Base-by-base conservation (phyloP, 2,113 vertebrate genomes). In the Aegotheles bennettii region DNA sequence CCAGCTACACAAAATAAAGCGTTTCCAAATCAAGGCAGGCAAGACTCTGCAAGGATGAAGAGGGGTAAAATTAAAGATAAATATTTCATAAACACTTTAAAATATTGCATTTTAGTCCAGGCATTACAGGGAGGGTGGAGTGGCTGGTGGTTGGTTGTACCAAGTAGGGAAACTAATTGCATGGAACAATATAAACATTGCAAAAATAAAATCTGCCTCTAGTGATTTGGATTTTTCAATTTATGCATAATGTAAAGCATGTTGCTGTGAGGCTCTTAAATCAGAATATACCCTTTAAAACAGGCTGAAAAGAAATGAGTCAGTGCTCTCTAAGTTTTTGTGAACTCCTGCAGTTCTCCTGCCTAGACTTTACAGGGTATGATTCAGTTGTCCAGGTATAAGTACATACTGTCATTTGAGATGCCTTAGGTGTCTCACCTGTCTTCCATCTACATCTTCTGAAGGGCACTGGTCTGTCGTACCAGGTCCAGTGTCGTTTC, bases 221-320 rank as follows among this genome's bases (percentile, higher is more conserved):
- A 26, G 54, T 70, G 36, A 84, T n/a, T 51, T 69, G 11, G 17
- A 38, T 67, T 90, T 95, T 90, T 85, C 25, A 61, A n/a, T 74
- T 78, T 51, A 57, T 67, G 31, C 5, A 26, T 78, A 3, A 50
- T 84, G 84, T 70, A 74, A 88, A 90, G 57, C 12, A 25, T 0
- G 1, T 56, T 29, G 21, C 75, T 69, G 35, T 57, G 25, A 90
- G 33, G 11, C 4, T 74, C 33, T 70, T 61, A 89, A 80, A 86
- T 80, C 28, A 74, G 28, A 80, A 61, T 13, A 74, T 42, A 80
- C 7, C 21, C 50, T 69, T 90, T 56, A 75, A 94, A 38, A 19
- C 80, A 10, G 15, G 43, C 71, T 60, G 36, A 43, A 69, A 90
- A 50, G 3, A 74, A 93, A 7, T 9, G 15, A 92, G 17, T 42